Base-by-base conservation (phyloP, 2,113 vertebrate species). In the Neotoma lepida region DNA sequence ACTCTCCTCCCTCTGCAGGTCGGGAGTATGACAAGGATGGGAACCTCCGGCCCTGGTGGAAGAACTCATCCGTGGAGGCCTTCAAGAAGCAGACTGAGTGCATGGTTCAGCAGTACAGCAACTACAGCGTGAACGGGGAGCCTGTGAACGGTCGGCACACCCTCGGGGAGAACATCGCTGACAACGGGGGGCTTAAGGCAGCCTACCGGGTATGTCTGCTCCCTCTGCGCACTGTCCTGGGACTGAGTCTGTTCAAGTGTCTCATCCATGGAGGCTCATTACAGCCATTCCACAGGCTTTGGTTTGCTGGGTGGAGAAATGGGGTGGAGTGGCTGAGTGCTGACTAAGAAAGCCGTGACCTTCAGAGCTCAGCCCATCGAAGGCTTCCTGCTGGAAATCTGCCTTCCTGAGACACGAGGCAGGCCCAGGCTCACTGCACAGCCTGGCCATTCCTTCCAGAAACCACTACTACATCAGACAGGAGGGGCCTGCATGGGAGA, bases 31-130 rank as follows among this genome's bases (percentile, higher is more conserved):
- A 99, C 96, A 99, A 99, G 94, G 99, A 99, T 0, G 99, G 99
- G 70, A 99, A 99, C 97, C 97, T 99, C 24, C 99, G 99, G 33
- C 98, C 99, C 3, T 99, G 99, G 99, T 99, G 99, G 99, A 99
- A 99, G 97, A 99, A 99, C 96, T 99, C 99, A 0, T 99, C 99
- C 0, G 99, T 99, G 95, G 99, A 99, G 96, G 99, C 99, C 41
- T 99, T 99, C 98, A 99, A 99, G 98, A 98, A 86, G 76, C 99
- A 99, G 98, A 99, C 99, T 0, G 98, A 98, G 28, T 99, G 99
- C 97, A 99, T 99, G 99, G 99, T 99, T 96, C 99, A 99, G 94
- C 99, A 99, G 95, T 99, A 99, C 0, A 58, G 99, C 94, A 99
- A 99, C 97, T 99, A 99, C 97, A 99, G 98, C 0, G 90, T 99